Evolutionary conservation across 2,797 vertebrate genomes (phyloP), one percentile per base, ranked within the genome.

Genomic region (Tenualosa ilisha): DNA sequence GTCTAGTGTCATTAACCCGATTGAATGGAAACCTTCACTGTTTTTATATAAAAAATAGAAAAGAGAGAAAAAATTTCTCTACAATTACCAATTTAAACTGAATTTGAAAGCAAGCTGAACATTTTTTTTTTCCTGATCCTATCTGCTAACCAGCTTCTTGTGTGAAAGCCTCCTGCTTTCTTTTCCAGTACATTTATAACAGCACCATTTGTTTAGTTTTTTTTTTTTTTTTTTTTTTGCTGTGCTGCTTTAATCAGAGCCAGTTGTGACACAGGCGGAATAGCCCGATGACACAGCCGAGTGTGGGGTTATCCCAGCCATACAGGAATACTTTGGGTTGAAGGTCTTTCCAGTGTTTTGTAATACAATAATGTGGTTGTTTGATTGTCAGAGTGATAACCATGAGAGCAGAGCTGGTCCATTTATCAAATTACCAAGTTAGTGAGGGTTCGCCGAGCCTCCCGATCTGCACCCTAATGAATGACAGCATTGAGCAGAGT

Each of bases 361-460:
- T 91, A 90, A 92, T 89, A 89, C 88, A 90, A 91, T 89, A 89
- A 91, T 90, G 61, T 31, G 87, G 86, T 89, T 91, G 89, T 92
- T 90, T 90, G 92, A 93, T 93, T 90, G 89, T 90, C 88, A 88
- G 89, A 88, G 90, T 86, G 91, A 93, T 93, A 92, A 91, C 91
- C 90, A 90, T 87, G 89, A 89, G 89, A 89, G 89, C 89, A 87
- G 85, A 61, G 82, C 89, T 88, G 87, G 75, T 87, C 88, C 90
- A 93, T 93, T 92, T 91, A 90, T 92, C 92, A 91, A 91, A 92
- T 92, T 89, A 90, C 90, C 90, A 91, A 90, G 88, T 92, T 90
- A 87, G 88, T 86, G 87, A 92, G 89, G 89, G 89, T 89, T 15
- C 63, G 87, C 86, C 89, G 90, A 89, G 87, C 90, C 87, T 84